Percentiles rank a stretch among this genome's conserved stretches.
These are phyloP conservation scores for Aphidius ervi DNA, from an alignment of 1,140 invertebrate genomes.

Conservation along the genomic window DNA sequence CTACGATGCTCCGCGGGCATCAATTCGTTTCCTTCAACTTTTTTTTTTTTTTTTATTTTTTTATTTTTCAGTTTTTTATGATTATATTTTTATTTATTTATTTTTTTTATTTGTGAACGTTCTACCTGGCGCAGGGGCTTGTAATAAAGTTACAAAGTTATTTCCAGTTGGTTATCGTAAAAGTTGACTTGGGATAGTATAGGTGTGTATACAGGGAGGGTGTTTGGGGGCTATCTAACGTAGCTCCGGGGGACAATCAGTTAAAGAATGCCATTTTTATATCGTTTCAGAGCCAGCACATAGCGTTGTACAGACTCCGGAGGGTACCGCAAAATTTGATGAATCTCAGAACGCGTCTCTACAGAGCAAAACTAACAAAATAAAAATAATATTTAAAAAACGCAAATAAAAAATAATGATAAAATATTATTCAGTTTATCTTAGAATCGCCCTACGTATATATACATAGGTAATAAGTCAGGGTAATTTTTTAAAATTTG, in stretches of 20 bases:
- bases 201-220: slow-evolving; percentile 8
- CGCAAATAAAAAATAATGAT: not conserved
- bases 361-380: slow-evolving; percentile 2
- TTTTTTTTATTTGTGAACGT: slow-evolving; percentile 20
- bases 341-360: slow-evolving; percentile 26
- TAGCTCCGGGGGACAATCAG: slow-evolving; percentile 39
- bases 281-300: slow-evolving; percentile 28
- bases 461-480: not conserved
- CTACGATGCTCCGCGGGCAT: slow-evolving; percentile 6
- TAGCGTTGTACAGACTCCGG: slow-evolving; percentile 18
- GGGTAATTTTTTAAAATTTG: not conserved
- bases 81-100: slow-evolving; percentile 9
- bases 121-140: slow-evolving; percentile 24
- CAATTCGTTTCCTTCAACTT: slow-evolving; percentile 5
- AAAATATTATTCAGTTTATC: no score
- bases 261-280: slow-evolving; percentile 42
- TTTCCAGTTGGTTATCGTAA: slow-evolving; percentile 43
- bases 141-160: slow-evolving; percentile 43
- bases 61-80: slow-evolving; percentile 7
- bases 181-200: slow-evolving; percentile 30
- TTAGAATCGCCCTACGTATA: no score
- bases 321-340: slow-evolving; percentile 36
- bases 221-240: slow-evolving; percentile 27
- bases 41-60: slow-evolving; percentile 8
- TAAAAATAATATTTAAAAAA: not conserved